phyloP scores from a whole-genome alignment of 2,797 vertebrate genomes.

The Buphagus erythrorhynchus region DNA sequence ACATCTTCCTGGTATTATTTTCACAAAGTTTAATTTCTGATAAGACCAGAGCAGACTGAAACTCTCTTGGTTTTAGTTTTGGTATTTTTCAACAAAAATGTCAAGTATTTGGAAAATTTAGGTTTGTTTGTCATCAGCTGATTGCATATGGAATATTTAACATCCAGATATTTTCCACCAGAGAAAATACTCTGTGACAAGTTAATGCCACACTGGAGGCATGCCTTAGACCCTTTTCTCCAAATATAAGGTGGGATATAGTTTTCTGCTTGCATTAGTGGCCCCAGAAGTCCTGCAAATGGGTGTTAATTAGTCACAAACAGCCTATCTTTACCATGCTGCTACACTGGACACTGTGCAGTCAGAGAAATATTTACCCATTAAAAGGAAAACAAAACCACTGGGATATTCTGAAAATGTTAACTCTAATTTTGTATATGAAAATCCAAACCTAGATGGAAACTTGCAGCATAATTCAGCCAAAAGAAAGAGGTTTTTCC shows the following conservation, averaged over 20 bases:
- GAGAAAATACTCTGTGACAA: neutral
- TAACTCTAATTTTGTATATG: neutral
- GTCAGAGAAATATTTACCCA: neutral
- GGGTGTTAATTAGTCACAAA: neutral
- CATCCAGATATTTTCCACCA: neutral
- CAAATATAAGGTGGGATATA: neutral
- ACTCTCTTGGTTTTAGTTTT: neutral
- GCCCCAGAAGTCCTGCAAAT: neutral
- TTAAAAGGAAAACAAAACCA: neutral
- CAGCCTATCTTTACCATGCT: neutral
- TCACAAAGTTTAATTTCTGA: neutral
- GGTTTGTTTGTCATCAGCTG: neutral
- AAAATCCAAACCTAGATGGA: neutral
- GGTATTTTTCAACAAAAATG: neutral
- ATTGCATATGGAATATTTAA: neutral
- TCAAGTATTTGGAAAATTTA: neutral
- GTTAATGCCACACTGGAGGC: neutral
- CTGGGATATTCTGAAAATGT: neutral
- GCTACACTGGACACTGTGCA: neutral
- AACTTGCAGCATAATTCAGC: neutral
- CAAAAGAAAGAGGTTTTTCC: neutral
- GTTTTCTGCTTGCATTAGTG: neutral
- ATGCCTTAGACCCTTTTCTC: neutral
- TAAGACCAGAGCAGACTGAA: neutral
- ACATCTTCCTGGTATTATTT: neutral